phyloP scores from a whole-genome alignment of 1,140 invertebrate species.

The Musca domestica region DNA sequence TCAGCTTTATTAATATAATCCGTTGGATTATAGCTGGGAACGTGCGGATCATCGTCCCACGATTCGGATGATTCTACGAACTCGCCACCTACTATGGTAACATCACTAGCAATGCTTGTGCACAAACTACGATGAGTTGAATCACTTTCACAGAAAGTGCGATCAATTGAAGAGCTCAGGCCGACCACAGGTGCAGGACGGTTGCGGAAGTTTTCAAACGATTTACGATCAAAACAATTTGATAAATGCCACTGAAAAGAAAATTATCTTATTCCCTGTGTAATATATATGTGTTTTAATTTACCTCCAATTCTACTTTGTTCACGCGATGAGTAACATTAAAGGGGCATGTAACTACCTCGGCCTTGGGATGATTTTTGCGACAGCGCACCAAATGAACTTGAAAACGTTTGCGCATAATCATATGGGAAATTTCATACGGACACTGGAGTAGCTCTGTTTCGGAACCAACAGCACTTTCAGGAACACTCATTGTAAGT shows the following conservation, averaged over 20 bases:
- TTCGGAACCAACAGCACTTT: conserved; percentile 16
- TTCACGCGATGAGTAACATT: conserved; percentile 26
- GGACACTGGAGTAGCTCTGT: conserved; percentile 24
- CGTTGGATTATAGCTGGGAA: conserved; percentile 26
- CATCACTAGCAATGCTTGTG: background rate
- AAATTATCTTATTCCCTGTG: too few relatives aligned
- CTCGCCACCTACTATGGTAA: background rate
- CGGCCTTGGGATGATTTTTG: conserved; percentile 12
- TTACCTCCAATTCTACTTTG: conserved; percentile 28
- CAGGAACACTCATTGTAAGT: background rate
- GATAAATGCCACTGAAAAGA: conserved; percentile 25
- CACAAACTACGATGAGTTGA: background rate
- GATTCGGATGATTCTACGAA: conserved; percentile 20
- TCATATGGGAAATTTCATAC: conserved; percentile 25
- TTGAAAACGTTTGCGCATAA: conserved; percentile 27
- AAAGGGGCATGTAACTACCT: conserved; percentile 24
- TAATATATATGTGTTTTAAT: background rate
- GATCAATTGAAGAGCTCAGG: background rate
- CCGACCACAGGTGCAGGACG: background rate
- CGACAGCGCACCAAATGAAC: conserved; percentile 26
- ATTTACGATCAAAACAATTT: conserved; percentile 18
- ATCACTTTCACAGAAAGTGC: background rate
- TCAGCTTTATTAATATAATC: conserved; percentile 20
- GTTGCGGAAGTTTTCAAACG: conserved; percentile 25
- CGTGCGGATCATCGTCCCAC: conserved; percentile 27